Base-by-base conservation (phyloP, 2,113 vertebrate species). In the Cololabis saira region DNA sequence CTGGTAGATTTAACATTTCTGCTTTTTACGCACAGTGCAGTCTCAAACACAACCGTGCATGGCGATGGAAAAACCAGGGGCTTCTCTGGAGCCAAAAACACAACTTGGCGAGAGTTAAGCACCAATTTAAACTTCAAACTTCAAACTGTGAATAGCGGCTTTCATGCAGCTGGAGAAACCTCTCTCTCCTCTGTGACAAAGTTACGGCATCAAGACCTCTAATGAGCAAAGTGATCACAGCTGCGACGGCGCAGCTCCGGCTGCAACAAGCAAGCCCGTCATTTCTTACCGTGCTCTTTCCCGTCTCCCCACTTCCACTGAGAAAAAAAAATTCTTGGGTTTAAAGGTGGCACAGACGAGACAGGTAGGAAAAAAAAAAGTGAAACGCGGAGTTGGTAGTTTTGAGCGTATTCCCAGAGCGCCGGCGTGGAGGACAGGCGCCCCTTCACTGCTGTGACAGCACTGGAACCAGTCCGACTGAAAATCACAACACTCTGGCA, bases 331-430 rank as follows among this genome's bases (percentile, higher is more conserved):
- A 47, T 27, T 5, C 15, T 16, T 18, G 17, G 8, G 61, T 9
- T 5, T 40, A 10, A 16, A 3, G 5, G 71, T 24, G 15, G 30
- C 15, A 43, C 33, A 14, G 18, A 15, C 51, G 48, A 63, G 54
- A 48, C 37, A 3, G n/a, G 55, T 41, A 33, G 17, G 17, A 27
- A 17, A 21, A 12, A 33, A 24, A 48, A 10, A 40, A 27, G 17
- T 16, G 7, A 3, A 9, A 5, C 8, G 8, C 18, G 2, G 41
- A 56, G 56, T 50, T 49, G 61, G 61, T 77, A 48, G 61, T 78
- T 80, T 22, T 0, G 27, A 12, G 45, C 41, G 37, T 90, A 87
- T 87, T 91, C 90, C 85, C 83, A 86, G 76, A 82, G 83, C 71
- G 64, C 64, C 75, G 17, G 40, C 19, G 81, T 48, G 49, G 71